phyloP scores from a whole-genome alignment of 2,888 invertebrate species.

The Acronicta aceris region DNA sequence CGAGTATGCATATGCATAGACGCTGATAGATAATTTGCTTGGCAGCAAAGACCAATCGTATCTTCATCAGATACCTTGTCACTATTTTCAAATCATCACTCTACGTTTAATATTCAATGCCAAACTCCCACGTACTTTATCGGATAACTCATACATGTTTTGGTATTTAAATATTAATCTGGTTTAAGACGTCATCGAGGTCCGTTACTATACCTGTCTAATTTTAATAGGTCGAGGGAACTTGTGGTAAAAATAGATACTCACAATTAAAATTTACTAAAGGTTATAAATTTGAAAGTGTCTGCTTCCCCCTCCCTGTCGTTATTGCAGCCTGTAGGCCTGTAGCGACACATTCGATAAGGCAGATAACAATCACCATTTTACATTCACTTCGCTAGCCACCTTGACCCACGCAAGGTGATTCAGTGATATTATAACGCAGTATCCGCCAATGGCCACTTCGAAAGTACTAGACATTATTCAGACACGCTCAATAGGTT shows the following conservation, averaged over 20 bases:
- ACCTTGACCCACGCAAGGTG: slow-evolving; percentile 87
- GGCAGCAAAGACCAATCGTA: not conserved
- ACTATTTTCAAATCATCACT: slow-evolving; percentile 1
- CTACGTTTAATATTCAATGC: slow-evolving; percentile 33
- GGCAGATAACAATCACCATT: slow-evolving; percentile 74
- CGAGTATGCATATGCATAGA: slow-evolving; percentile 33
- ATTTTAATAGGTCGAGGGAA: slow-evolving; percentile 31
- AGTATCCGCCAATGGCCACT: slow-evolving; percentile 81
- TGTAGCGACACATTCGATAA: slow-evolving; percentile 62
- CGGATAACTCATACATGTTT: slow-evolving; percentile 1
- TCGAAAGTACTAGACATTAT: slow-evolving; percentile 80
- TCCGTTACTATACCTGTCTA: slow-evolving; percentile 26
- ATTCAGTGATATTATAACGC: slow-evolving; percentile 84
- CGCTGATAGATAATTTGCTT: slow-evolving; percentile 17
- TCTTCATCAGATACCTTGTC: slow-evolving; percentile 1
- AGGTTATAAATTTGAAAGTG: slow-evolving; percentile 57
- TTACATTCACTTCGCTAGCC: slow-evolving; percentile 83
- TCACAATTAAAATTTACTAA: slow-evolving; percentile 26
- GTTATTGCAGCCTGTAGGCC: slow-evolving; percentile 32
- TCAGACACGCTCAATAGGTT: slow-evolving; percentile 68
- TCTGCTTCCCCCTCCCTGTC: slow-evolving; percentile 26
- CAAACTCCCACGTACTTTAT: slow-evolving; percentile 19
- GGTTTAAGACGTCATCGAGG: slow-evolving; percentile 20
- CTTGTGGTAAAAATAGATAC: slow-evolving; percentile 30
- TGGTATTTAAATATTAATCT: slow-evolving; percentile 26